These are phyloP conservation scores for Oxyscelio sp. DNA, from an alignment of 2,888 invertebrate species.

Conservation along the genomic window DNA sequence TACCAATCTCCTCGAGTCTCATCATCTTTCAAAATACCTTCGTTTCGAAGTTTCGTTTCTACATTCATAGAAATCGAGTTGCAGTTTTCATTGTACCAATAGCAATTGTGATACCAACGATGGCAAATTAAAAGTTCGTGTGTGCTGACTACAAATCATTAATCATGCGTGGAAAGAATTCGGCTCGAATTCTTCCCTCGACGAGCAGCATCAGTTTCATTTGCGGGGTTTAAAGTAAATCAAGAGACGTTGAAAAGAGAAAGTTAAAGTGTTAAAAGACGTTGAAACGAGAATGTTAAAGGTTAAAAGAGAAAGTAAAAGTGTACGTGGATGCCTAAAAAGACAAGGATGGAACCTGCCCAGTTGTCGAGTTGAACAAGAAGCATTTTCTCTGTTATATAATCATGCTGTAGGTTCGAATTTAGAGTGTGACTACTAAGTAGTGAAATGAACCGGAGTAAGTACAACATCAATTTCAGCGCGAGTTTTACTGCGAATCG, in stretches of 20 bases:
- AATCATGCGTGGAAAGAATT: neutral
- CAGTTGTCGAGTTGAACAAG: too few relatives aligned
- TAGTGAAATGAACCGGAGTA: constrained; percentile 80
- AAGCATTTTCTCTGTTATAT: constrained; percentile 41
- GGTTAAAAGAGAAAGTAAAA: constrained; percentile 22
- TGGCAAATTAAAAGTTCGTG: constrained; percentile 7
- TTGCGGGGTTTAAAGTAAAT: neutral
- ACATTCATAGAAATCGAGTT: constrained; percentile 7
- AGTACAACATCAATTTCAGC: constrained; percentile 52
- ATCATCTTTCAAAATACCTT: constrained; percentile 64
- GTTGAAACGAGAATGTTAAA: too few relatives aligned
- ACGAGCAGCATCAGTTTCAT: neutral
- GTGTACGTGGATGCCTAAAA: constrained; percentile 20
- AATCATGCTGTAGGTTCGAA: constrained; percentile 83
- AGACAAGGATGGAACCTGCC: constrained; percentile 27
- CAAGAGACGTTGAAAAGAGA: too few relatives aligned
- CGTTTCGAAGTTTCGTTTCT: constrained; percentile 30
- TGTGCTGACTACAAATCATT: neutral
- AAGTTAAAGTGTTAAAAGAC: too few relatives aligned
- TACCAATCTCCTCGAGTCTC: constrained; percentile 84
- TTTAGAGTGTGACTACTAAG: constrained; percentile 87
- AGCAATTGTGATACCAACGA: constrained; percentile 65
- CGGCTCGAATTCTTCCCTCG: neutral
- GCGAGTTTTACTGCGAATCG: constrained; percentile 24
- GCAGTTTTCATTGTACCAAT: constrained; percentile 54